Conservation (phyloP, 2,888 invertebrate species). For the Cylindroiulus punctatus region DNA sequence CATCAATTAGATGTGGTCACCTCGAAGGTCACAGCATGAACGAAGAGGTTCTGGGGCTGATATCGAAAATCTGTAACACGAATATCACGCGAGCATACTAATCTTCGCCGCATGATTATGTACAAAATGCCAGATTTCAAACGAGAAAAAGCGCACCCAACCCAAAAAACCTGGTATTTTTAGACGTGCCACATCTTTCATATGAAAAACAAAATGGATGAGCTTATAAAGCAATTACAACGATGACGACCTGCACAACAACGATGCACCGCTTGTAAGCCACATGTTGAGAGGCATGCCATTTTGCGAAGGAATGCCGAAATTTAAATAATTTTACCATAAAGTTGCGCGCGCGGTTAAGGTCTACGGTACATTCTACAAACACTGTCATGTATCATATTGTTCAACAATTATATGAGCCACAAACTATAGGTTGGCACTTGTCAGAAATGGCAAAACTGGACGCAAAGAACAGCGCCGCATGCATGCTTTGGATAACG, state of each 20-base stretch:
- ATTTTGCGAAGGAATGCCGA: conserved; percentile 25
- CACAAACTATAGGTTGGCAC: background rate
- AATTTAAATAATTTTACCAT: conserved; percentile 38
- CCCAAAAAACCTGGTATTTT: conserved; percentile 36
- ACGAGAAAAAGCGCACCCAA: background rate
- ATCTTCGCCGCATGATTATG: conserved; percentile 47
- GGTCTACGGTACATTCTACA: background rate
- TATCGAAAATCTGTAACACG: conserved; percentile 14
- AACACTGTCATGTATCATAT: conserved; percentile 42
- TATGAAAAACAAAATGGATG: conserved; percentile 26
- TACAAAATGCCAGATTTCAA: background rate
- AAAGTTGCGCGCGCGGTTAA: background rate
- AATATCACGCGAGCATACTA: conserved; percentile 33
- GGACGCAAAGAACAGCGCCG: background rate
- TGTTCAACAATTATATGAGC: conserved; percentile 8
- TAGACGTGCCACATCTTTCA: conserved; percentile 26
- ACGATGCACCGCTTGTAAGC: conserved; percentile 9
- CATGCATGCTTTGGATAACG: background rate
- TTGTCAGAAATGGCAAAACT: background rate
- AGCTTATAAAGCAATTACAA: conserved; percentile 44
- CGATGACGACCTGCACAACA: conserved; percentile 36
- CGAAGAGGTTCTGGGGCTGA: background rate
- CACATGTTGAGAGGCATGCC: conserved; percentile 10
- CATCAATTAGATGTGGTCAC: conserved; percentile 52
- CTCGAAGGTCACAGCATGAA: background rate